A percentile compares a stretch with the other conserved stretches of the same genome.
These are phyloP conservation scores for Calliopsis andreniformis DNA, from an alignment of 1,140 invertebrate species.

Conservation along the genomic window DNA sequence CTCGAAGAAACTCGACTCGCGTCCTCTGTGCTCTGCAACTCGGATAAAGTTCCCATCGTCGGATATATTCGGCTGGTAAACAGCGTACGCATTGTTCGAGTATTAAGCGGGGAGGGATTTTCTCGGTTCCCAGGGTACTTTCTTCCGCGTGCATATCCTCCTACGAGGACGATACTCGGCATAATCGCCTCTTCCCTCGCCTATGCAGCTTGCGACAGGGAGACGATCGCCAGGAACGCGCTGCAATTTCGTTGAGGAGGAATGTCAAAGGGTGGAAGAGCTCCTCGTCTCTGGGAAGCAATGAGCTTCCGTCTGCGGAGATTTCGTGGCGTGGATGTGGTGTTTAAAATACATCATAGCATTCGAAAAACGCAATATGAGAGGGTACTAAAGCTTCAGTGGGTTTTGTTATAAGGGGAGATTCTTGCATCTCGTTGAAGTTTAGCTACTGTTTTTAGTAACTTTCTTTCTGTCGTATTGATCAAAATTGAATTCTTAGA, in stretches of 20 bases:
- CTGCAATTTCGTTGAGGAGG: neutral
- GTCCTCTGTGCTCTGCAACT: neutral
- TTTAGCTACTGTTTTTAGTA: no score
- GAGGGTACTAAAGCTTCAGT: no score
- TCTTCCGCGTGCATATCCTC: constrained; percentile 1
- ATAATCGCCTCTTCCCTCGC: neutral
- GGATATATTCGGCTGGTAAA: constrained; percentile 18
- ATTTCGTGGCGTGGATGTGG: neutral
- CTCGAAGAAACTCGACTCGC: neutral
- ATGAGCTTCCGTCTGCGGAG: neutral
- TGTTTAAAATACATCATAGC: no score
- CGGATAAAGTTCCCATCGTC: constrained; percentile 16
- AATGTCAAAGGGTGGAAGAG: neutral
- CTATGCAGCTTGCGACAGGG: neutral
- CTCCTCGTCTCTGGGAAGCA: no score
- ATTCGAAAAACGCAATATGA: no score
- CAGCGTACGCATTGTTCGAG: constrained; percentile 19
- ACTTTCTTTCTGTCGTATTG: no score
- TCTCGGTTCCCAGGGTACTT: neutral
- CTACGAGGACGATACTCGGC: neutral
- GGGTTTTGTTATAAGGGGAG: no score
- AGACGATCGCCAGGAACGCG: neutral
- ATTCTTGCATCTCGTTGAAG: no score
- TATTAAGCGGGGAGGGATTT: constrained; percentile 11
- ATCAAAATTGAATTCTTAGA: no score